Evolutionary conservation across 2,113 vertebrate species (phyloP).

Genomic region (Zeus faber): DNA sequence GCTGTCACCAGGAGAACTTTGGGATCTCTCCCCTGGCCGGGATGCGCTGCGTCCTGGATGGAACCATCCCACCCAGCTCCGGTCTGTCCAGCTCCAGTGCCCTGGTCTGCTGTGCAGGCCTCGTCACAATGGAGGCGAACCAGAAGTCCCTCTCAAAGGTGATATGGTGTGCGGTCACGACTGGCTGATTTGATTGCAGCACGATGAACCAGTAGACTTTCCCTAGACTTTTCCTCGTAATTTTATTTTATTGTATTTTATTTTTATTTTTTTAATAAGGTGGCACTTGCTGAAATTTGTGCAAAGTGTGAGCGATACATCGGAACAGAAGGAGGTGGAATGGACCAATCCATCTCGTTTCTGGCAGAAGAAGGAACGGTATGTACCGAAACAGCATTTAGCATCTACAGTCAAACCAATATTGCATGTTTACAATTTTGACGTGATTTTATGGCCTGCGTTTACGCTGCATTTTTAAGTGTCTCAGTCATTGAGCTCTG

Average conservation of each 20-base stretch:
- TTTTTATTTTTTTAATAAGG: conserved; percentile 61
- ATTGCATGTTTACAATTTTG: not conserved
- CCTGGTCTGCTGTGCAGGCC: conserved; percentile 91
- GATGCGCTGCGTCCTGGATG: conserved; percentile 92
- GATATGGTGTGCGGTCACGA: no score
- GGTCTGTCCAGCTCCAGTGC: conserved; percentile 96
- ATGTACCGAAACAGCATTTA: conserved; percentile 42
- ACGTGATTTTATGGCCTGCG: no score
- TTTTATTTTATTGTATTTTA: no score
- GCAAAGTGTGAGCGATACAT: conserved; percentile 89
- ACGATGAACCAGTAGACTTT: no score
- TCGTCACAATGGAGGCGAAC: conserved; percentile 85
- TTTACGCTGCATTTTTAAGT: no score
- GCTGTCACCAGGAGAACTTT: conserved; percentile 83
- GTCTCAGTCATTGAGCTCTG: no score
- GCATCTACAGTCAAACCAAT: not conserved
- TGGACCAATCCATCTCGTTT: conserved; percentile 98
- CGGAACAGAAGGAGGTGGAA: conserved; percentile 97
- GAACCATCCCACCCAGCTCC: conserved; percentile 89
- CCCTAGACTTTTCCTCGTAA: no score
- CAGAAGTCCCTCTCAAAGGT: conserved; percentile 90
- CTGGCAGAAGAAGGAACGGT: conserved; percentile 93
- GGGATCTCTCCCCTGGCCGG: conserved; percentile 75
- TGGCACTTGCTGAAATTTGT: conserved; percentile 89
- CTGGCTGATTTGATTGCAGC: no score